Base-by-base conservation (phyloP, 2,888 invertebrate genomes). In the Drosophila lacicola region DNA sequence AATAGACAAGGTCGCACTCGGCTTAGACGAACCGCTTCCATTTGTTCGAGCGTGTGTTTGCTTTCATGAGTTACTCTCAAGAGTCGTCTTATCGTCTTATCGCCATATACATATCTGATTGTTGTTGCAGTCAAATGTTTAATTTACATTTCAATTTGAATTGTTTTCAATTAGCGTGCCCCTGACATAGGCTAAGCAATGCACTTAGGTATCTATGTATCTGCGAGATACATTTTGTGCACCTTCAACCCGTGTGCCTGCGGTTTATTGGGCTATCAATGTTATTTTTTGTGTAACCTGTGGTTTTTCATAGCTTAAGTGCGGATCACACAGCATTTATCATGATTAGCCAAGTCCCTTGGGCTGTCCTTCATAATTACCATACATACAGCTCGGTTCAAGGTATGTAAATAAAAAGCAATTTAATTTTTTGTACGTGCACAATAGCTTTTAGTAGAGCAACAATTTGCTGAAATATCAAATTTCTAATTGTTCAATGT, bases 11-110 rank as follows among this genome's bases (percentile, higher is more conserved):
- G 73, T 76, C 77, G 57, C 11, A 8, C 21, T 55, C 29, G 41
- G 25, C 13, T 55, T 36, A 72, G 46, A 72, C 54, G 50, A 53
- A 11, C 6, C 37, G 41, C 44, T 39, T 51, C 54, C 68, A 67
- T 62, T 51, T 42, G 63, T 61, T 70, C 25, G 60, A 84, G 78
- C 80, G 74, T 79, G 78, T 79, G 78, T 82, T 82, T 74, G 51
- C 70, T 68, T 80, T 75, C 71, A 66, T 80, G 78, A 80, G 71
- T 77, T 71, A 60, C 53, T 46, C 46, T 65, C 11, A 37, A 74
- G 60, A 62, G 64, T 58, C 11, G 41, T 56, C 64, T 76, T 69
- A 79, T 72, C 54, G 60, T 6, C 25, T 8, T 29, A 29, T 8
- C 2, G 29, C 29, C 2, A 21, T 21, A 21, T 17, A 17, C 17